Evolutionary conservation across 2,113 vertebrate genomes (phyloP).

Genomic region (Corapipo altera): DNA sequence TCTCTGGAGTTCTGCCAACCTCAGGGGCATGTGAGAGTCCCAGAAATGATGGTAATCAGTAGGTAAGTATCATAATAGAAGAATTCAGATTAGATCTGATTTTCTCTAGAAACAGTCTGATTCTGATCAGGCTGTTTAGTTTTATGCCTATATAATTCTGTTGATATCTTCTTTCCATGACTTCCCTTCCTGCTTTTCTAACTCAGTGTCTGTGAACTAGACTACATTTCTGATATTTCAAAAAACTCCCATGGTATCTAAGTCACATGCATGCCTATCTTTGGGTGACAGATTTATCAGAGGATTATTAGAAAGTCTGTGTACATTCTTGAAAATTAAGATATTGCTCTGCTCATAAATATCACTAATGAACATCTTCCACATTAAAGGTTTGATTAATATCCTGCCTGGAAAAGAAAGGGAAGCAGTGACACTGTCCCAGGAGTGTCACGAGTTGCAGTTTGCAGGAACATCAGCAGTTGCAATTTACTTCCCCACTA

Average conservation of each 20-base stretch:
- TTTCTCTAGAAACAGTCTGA: neutral
- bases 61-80: neutral
- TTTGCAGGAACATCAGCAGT: neutral
- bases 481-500: slow-evolving; percentile 14
- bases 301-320: neutral
- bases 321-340: neutral
- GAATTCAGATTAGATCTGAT: neutral
- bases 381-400: slow-evolving; percentile 10
- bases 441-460: slow-evolving; percentile 17
- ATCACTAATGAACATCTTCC: neutral
- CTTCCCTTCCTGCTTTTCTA: neutral
- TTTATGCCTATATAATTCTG: neutral
- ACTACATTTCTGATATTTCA: neutral
- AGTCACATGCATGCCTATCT: neutral
- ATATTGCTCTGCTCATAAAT: neutral
- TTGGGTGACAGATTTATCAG: neutral
- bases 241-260: neutral
- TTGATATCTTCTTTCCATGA: neutral
- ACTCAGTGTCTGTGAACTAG: neutral
- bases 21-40: neutral
- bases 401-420: slow-evolving; percentile 29
- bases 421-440: neutral
- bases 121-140: neutral
- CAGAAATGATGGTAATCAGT: neutral
- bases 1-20: neutral